phyloP scores from a whole-genome alignment of 37 sponge, comb jelly and placozoan genomes.

The Halisarca cf. caerulea region DNA sequence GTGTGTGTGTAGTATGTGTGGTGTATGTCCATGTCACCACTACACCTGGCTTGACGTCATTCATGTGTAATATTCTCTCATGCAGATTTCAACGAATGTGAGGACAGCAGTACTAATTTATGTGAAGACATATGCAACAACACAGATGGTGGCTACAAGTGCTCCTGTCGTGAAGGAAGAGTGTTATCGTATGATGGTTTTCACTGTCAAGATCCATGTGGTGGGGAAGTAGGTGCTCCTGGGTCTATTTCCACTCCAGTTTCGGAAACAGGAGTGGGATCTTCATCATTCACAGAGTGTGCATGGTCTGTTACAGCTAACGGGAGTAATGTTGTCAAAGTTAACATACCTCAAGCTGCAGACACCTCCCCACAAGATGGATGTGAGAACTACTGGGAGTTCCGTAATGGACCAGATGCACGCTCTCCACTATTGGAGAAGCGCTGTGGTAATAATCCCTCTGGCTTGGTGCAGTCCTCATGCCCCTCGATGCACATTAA shows the following conservation, averaged over 20 bases:
- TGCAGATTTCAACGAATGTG: conserved; percentile 6
- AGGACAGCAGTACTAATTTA: not conserved
- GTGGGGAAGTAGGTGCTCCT: not conserved
- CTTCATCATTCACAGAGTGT: not conserved
- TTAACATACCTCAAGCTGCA: not conserved
- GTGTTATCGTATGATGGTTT: not conserved
- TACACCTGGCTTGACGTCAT: no score
- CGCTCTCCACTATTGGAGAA: not conserved
- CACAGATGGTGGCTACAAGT: not conserved
- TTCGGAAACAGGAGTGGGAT: not conserved
- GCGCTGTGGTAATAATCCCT: not conserved
- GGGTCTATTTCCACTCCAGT: not conserved
- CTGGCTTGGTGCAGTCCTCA: not conserved
- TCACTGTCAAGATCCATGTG: conserved; percentile 8
- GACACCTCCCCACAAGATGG: not conserved
- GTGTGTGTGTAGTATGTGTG: no score
- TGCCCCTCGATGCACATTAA: not conserved
- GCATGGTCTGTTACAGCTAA: not conserved
- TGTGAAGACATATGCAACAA: not conserved
- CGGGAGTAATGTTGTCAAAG: not conserved
- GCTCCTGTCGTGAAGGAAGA: not conserved
- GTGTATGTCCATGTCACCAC: no score
- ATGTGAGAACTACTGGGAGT: not conserved
- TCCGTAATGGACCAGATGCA: not conserved
- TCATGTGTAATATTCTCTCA: no score